Base-by-base conservation (phyloP, 2,888 invertebrate genomes). In the Stenodera caucasica region DNA sequence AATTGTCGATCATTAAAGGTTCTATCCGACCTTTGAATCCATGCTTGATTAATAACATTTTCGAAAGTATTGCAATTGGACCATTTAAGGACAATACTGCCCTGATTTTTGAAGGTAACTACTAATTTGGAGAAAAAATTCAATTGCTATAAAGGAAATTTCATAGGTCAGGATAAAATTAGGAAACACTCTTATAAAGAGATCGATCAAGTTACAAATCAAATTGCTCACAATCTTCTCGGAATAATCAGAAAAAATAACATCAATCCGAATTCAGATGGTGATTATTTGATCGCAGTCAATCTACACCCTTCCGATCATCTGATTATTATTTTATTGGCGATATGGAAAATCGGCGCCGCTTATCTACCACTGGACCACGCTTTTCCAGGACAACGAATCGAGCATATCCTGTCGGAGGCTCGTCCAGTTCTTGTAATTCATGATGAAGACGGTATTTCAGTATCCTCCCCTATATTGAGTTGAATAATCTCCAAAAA, bases 291-390 rank as follows among this genome's bases (percentile, higher is more conserved):
- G 11, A 83, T 94, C 0, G 92, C 90, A 0, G 89, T 94, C 0
- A 90, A 90, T 73, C 88, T 94, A 87, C 85, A 86, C 66, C 93
- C 94, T 0, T 86, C 89, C 2, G 89, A 91, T 71, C 84, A 81
- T 35, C 76, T 90, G 58, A 84, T 93, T 8, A 82, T 86, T 30
- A 81, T 88, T 0, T 79, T 95, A 18, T 78, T 94, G 63, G 87
- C 91, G 0, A 86, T 90, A 54, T 88, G 92, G 86, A 93, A 94
- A 80, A 84, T 90, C 0, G 94, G 94, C 0, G 91, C 90, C 14
- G 90, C 93, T 0, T 95, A 95, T 80, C 82, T 94, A 55, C 94
- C 95, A 0, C 82, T 95, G 71, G 94, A 94, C 75, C 86, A 88
- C 0, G 84, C 83, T 33, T 85, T 85, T 67, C 94, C 94, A 0